Evolutionary conservation across 2,888 invertebrate species (phyloP).

Genomic region (Crossocerus cetratus): DNA sequence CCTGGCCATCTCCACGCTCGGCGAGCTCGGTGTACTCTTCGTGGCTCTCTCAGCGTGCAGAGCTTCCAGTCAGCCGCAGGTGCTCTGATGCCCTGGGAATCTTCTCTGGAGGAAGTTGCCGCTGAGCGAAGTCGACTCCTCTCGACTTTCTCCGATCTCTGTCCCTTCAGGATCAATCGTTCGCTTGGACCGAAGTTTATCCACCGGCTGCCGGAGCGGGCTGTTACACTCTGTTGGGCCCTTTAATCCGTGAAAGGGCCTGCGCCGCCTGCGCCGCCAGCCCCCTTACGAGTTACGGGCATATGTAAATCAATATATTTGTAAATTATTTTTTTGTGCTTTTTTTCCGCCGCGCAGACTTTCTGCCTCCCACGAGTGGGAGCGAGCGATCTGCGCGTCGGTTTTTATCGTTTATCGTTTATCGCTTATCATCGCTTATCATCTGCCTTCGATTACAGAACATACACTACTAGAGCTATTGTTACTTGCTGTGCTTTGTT

Average conservation of each 20-base stretch:
- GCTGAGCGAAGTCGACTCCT: no score
- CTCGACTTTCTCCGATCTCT: no score
- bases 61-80: neutral
- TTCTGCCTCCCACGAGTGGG: no score
- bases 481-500: constrained; percentile 67
- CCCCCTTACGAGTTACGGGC: constrained; percentile 77
- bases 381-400: constrained; percentile 42
- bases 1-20: neutral
- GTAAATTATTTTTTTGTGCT: constrained; percentile 75
- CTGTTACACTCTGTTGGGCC: constrained; percentile 25
- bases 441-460: constrained; percentile 76
- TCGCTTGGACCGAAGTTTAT: constrained; percentile 1
- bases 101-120: no score
- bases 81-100: no score
- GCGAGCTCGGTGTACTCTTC: neutral
- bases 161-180: constrained; percentile 6
- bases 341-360: constrained; percentile 60
- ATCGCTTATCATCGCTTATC: constrained; percentile 64
- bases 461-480: constrained; percentile 77
- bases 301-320: constrained; percentile 78
- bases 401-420: constrained; percentile 56
- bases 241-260: constrained; percentile 35
- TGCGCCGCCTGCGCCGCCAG: constrained; percentile 65
- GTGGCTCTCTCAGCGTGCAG: neutral
- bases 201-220: constrained; percentile 24